These are phyloP conservation scores for Limnephilus rhombicus DNA, from an alignment of 2,888 invertebrate species.

Conservation along the genomic window DNA sequence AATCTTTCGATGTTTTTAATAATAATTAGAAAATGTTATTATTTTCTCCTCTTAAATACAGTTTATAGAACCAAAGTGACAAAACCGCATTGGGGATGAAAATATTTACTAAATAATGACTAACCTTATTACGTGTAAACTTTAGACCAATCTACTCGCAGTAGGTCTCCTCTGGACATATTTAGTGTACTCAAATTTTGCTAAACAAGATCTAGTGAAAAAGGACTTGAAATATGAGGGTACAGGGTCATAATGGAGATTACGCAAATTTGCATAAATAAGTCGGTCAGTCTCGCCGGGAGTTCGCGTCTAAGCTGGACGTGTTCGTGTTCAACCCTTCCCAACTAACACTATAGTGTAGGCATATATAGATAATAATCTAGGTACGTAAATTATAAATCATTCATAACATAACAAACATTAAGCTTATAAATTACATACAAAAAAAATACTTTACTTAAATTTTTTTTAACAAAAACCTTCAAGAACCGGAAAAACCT, in stretches of 20 bases:
- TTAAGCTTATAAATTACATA: neutral
- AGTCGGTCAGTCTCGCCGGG: neutral
- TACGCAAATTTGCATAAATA: slow-evolving; percentile 18
- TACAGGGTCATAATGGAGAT: neutral
- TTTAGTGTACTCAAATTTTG: slow-evolving; percentile 10
- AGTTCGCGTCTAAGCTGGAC: neutral
- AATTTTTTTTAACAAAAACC: too few species aligned
- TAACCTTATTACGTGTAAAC: neutral
- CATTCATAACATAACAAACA: neutral
- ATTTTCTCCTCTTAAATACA: too few species aligned
- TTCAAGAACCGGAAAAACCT: too few species aligned
- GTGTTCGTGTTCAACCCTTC: neutral
- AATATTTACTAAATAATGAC: neutral
- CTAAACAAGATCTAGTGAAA: slow-evolving; percentile 22
- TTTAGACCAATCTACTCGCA: neutral
- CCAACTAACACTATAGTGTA: neutral
- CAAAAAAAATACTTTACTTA: too few species aligned
- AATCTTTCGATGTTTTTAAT: too few species aligned
- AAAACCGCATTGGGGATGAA: neutral
- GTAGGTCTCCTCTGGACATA: neutral
- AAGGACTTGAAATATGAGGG: slow-evolving; percentile 19
- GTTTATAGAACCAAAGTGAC: too few species aligned
- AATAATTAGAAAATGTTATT: too few species aligned
- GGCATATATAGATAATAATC: neutral
- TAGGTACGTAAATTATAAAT: neutral